Evolutionary conservation across 2,797 vertebrate genomes (phyloP), one percentile per base, ranked within the genome.

Genomic region (Tragopan temminckii): DNA sequence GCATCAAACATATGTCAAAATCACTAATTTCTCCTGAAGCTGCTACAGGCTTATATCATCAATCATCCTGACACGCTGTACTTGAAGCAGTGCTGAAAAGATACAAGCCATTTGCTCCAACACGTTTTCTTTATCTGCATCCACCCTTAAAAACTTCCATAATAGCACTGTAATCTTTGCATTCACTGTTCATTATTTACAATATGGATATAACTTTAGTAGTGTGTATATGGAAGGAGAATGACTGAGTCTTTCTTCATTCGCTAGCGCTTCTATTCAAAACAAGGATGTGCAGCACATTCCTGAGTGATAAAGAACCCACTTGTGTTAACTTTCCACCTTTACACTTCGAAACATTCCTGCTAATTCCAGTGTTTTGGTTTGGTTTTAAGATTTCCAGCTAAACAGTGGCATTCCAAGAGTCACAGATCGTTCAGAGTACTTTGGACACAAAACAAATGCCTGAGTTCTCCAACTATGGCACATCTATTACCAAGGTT

Each of bases 1-100:
- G 86, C 90, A 75, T 85, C 93, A 25, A 85, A 79, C 88, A 71
- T 42, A 76, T 87, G 93, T 85, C 92, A 83, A 7, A 88, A 85
- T 74, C 85, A 69, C 89, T 40, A 36, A 64, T 97, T 95, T 94
- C 93, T 95, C 92, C 83, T n/a, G 64, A 89, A 88, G 88, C 88
- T 74, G 91, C 94, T 38, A 38, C 69, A 1, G 84, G 79, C 95
- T 89, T 45, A 9, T 33, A 33, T 63, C 93, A 95, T 96, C 93
- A 88, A 96, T 96, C 95, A 94, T 76, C 79, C 42, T 69, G 95
- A 83, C 93, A 58, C 67, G 4, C 78, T 46, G 31, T 42, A 33
- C 83, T 90, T 63, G 82, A 94, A 92, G 78, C 10, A 62, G 90
- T 78, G 89, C 93, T 92, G 92, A 87, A 95, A 97, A 88, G 96